Evolutionary conservation across 2,888 invertebrate genomes (phyloP), one percentile per base, ranked within the genome.

Genomic region (Mamestra brassicae): DNA sequence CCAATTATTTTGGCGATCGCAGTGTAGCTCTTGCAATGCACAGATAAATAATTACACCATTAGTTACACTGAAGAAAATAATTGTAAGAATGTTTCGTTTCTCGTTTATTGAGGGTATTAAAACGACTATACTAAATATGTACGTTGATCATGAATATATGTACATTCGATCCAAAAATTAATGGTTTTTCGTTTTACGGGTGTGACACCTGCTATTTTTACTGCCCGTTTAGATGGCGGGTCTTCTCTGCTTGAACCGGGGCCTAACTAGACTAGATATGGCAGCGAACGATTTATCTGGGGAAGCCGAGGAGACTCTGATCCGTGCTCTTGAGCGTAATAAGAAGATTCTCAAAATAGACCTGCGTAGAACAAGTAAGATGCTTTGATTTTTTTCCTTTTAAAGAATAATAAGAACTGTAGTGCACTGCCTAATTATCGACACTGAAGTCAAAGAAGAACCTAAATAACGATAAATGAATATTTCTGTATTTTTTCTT

Each of bases 281-380:
- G 85, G 97, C 97, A 71, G 97, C 97, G 74, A 97, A 97, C 89
- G 95, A 97, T 92, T 94, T 97, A 81, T 97, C 97, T 6, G 97
- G 97, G 62, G 97, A 94, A 65, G 97, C 97, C 3, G 97, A 97
- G 76, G 83, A 83, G 75, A 94, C 93, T n/a, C 93, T 97, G n/a
- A 91, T 96, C 60, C 87, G 90, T 52, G 94, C 95, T 50, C 86
- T 96, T 17, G 93, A 94, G 80, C 92, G 85, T 78, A 96, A 96
- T 85, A 94, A 84, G 83, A 95, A 91, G 55, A 86, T 96, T 57
- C 89, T 94, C 38, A 90, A 78, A 76, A 81, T 96, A n/a, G 96
- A 96, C 86, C 89, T 96, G 74, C 92, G 96, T 36, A 91, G 93
- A 85, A 96, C 96, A 15, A 90, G 96, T 96, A 88, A 91, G 94